Evolutionary conservation across 2,888 invertebrate species (phyloP), one percentile per base, ranked within the genome.

Genomic region (Rhabditoides inermis): DNA sequence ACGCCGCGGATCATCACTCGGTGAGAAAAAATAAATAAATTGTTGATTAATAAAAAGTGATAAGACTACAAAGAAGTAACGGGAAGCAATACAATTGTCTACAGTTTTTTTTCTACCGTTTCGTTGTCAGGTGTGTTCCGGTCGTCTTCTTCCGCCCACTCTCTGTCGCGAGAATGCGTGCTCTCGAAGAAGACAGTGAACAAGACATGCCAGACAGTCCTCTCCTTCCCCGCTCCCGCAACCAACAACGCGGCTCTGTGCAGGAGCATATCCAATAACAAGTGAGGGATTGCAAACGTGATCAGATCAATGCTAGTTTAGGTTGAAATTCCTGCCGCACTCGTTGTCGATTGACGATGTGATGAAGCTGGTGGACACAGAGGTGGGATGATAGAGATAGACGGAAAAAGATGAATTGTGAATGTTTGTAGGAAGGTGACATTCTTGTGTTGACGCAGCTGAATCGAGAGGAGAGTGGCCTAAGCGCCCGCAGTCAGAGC

Each of bases 331-430:
- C 32, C 36, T 68, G 4, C 66, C 73, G 4, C 51, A 65, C 10
- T 51, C 68, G 4, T 46, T 68, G 1, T 73, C 72, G 1, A 63
- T 74, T 18, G 73, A 73, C 50, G 73, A 73, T 40, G 73, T 73
- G 7, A 73, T 75, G 72, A 49, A 60, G 30, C 53, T 63, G 56
- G 63, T 63, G 22, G 63, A 63, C 46, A 60, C 63, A 1, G 59
- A 58, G 36, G 63, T 58, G 30, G 60, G 63, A 2, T n/a, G n/a
- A n/a, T n/a, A n/a, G n/a, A n/a, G n/a, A n/a, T n/a, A n/a, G n/a
- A n/a, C n/a, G n/a, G n/a, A n/a, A n/a, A n/a, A n/a, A n/a, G n/a
- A n/a, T n/a, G n/a, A n/a, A n/a, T n/a, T n/a, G n/a, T 47, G 5
- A 7, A 10, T 27, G 25, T 36, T 18, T 36, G 12, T 5, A 64